A percentile compares a stretch with the other conserved stretches of the same genome.
These are phyloP conservation scores for Megaceryle torquata DNA, from an alignment of 2,113 vertebrate species.

Conservation along the genomic window DNA sequence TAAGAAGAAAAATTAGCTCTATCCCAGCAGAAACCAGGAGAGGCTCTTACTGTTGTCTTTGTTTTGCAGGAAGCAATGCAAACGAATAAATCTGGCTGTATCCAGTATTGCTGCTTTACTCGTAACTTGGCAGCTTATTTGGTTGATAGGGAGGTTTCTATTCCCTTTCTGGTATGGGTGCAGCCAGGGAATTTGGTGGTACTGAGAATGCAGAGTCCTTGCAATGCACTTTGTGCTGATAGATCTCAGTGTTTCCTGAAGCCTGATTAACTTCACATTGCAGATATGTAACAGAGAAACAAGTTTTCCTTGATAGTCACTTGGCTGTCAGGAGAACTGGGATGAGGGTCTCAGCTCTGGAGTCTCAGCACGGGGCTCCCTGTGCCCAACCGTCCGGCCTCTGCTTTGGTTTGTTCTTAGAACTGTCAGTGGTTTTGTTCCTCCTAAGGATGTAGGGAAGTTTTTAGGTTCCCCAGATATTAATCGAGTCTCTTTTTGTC, in stretches of 20 bases:
- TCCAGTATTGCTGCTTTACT: not conserved
- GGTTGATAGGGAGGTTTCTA: not conserved
- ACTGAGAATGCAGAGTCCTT: not conserved
- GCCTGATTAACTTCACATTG: not conserved
- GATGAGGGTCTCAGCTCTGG: not conserved
- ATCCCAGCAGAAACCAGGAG: not conserved
- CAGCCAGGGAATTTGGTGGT: not conserved
- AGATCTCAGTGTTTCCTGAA: accelerated
- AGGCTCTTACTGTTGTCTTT: not conserved
- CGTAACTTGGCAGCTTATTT: not conserved
- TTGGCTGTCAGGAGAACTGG: not conserved
- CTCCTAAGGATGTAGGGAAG: not conserved
- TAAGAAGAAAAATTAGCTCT: not conserved
- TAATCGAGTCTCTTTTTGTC: not conserved
- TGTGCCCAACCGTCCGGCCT: not conserved
- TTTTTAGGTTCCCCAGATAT: not conserved
- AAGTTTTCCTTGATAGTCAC: not conserved
- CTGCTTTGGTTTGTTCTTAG: not conserved
- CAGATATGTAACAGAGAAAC: not conserved
- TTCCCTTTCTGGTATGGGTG: not conserved
- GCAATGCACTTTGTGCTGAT: not conserved
- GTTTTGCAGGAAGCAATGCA: not conserved
- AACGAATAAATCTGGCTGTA: not conserved
- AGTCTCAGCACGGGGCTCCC: not conserved
- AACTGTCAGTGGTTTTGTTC: not conserved